Conservation (phyloP, 2,113 vertebrate species). For the Brachyhypopomus gauderio region DNA sequence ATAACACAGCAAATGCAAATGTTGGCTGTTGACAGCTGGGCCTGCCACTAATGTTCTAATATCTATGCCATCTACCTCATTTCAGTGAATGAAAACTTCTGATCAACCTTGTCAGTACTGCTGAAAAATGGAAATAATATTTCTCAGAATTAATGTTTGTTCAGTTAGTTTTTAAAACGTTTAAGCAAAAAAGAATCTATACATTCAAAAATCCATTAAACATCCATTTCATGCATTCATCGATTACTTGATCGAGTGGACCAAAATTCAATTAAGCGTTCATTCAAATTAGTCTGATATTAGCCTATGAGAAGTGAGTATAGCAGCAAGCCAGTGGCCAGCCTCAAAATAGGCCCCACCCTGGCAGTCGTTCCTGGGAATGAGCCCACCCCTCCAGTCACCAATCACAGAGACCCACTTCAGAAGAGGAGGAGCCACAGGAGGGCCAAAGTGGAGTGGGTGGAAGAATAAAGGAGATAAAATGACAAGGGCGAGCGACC, state of each 20-base stretch:
- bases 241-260: background rate
- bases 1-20: background rate
- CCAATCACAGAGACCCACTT: constrained; percentile 60
- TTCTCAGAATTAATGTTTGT: background rate
- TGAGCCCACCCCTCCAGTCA: constrained; percentile 21
- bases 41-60: background rate
- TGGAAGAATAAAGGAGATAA: constrained; percentile 18
- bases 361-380: too few species aligned
- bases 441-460: constrained; percentile 1
- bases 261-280: constrained; percentile 15
- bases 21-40: background rate
- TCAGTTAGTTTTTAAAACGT: background rate
- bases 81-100: background rate
- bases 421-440: constrained; percentile 25
- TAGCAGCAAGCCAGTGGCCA: too few species aligned
- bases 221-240: background rate
- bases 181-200: background rate
- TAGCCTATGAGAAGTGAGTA: constrained; percentile 57
- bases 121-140: too few species aligned
- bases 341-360: too few species aligned
- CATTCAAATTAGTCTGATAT: background rate
- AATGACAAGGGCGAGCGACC: constrained; percentile 40
- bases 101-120: background rate
- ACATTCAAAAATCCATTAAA: too few species aligned
- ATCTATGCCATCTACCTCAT: background rate